Conservation (phyloP, 2,113 vertebrate genomes). For the Dipodomys stephensi region DNA sequence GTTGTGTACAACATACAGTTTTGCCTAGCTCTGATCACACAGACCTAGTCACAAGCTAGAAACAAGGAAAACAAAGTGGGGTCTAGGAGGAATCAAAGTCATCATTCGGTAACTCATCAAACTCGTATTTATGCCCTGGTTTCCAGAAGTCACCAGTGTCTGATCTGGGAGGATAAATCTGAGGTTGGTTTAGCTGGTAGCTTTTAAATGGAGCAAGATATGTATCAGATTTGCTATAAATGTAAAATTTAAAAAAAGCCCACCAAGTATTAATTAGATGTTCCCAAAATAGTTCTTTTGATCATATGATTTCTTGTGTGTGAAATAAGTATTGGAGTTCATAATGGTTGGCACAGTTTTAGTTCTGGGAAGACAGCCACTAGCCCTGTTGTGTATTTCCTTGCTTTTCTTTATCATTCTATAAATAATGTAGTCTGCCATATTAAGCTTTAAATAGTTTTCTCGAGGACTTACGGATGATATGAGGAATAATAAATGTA, state of each 20-base stretch:
- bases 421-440: neutral
- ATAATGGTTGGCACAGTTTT: neutral
- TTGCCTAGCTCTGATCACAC: neutral
- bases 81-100: neutral
- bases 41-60: neutral
- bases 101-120: neutral
- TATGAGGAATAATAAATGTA: neutral
- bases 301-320: neutral
- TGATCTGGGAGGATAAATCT: neutral
- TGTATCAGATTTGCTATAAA: neutral
- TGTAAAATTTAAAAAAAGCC: neutral
- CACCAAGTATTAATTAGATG: neutral
- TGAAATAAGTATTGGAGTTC: neutral
- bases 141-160: neutral
- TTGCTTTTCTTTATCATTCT: neutral
- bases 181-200: neutral
- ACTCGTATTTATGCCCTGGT: neutral
- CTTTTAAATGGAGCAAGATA: neutral
- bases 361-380: neutral
- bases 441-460: neutral
- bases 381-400: neutral
- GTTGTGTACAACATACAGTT: no score
- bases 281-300: neutral
- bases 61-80: neutral
- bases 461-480: neutral